A percentile compares a stretch with the other conserved stretches of the same genome.
Evolutionary conservation across 2,797 vertebrate genomes (phyloP).

Genomic region (Karalla daura): DNA sequence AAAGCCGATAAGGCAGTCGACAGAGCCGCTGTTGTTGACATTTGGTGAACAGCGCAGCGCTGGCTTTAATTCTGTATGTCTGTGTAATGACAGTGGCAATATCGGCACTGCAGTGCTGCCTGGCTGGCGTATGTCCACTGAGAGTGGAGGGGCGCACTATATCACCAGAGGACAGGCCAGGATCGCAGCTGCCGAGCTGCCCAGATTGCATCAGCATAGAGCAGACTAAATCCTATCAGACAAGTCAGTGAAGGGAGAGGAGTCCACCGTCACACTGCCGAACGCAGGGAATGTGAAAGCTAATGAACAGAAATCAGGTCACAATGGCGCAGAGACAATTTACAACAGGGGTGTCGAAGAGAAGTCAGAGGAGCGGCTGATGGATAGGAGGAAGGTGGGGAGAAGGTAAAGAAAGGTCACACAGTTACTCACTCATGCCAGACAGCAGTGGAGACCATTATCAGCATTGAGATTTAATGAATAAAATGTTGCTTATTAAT

Average conservation of each 20-base stretch:
- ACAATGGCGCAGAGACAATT: conserved; percentile 61
- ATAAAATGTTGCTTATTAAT: neutral
- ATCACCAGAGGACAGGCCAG: conserved; percentile 72
- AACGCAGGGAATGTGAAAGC: conserved; percentile 72
- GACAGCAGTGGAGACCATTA: neutral
- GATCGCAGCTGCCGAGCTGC: conserved; percentile 78
- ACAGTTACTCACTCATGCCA: neutral
- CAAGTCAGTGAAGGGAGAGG: conserved; percentile 81
- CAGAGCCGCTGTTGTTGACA: conserved; percentile 52
- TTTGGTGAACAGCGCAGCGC: conserved; percentile 33
- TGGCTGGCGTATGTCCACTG: conserved; percentile 51
- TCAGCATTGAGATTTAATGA: neutral
- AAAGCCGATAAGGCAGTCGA: conserved; percentile 32
- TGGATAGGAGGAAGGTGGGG: neutral
- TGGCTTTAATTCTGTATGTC: conserved; percentile 51
- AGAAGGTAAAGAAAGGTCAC: conserved; percentile 8
- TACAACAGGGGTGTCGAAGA: conserved; percentile 45
- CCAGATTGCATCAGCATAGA: conserved; percentile 81
- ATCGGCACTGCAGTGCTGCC: conserved; percentile 55
- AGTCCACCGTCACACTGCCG: conserved; percentile 49
- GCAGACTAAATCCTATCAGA: conserved; percentile 81
- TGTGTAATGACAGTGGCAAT: conserved; percentile 64
- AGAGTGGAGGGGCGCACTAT: conserved; percentile 53
- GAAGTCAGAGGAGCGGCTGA: conserved; percentile 39
- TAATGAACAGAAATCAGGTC: conserved; percentile 77